Conservation (phyloP, 2,797 vertebrate genomes). For the Picus viridis region DNA sequence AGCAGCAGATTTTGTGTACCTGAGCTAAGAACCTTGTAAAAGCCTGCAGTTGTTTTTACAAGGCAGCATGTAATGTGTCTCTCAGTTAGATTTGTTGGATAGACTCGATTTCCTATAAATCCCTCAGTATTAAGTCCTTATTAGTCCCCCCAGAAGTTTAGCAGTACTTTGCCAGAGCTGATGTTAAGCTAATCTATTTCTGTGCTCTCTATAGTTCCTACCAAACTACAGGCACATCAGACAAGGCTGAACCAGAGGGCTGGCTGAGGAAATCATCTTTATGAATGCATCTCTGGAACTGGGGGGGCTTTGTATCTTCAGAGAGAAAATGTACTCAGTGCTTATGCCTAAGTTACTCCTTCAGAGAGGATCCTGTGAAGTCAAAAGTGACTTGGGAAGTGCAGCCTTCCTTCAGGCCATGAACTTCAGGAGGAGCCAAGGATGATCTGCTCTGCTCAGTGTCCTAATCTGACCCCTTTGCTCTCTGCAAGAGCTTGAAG, state of each 20-base stretch:
- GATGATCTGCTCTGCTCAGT: neutral
- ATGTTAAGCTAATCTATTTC: constrained; percentile 16
- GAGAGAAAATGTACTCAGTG: neutral
- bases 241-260: neutral
- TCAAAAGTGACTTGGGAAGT: neutral
- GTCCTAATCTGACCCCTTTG: neutral
- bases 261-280: constrained; percentile 17
- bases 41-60: constrained; percentile 6
- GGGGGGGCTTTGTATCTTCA: neutral
- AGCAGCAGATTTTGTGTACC: neutral
- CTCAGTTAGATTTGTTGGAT: constrained; percentile 2
- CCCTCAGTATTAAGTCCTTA: constrained; percentile 27
- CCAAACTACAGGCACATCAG: neutral
- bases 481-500: neutral
- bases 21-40: constrained; percentile 21
- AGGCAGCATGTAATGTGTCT: neutral
- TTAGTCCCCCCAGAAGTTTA: constrained; percentile 10
- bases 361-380: neutral
- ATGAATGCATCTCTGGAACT: neutral
- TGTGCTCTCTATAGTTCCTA: constrained; percentile 4
- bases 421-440: neutral
- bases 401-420: neutral
- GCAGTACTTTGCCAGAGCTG: neutral
- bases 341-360: neutral
- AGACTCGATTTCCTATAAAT: constrained; percentile 34